Base-by-base conservation (phyloP, 2,797 vertebrate genomes). In the Oryzias sinensis region DNA sequence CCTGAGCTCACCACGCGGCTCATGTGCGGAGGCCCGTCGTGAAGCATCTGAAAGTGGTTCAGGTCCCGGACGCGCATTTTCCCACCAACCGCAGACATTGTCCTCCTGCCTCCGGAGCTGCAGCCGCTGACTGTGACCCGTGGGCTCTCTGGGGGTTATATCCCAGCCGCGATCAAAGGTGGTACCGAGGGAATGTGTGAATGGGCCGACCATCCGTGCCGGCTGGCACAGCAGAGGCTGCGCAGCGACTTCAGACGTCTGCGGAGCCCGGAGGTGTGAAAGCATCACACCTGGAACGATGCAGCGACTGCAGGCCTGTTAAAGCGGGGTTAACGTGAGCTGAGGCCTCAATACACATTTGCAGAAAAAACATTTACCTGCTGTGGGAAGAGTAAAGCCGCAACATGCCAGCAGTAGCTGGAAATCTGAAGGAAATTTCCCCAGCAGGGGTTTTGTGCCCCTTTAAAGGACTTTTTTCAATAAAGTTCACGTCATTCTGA, bases 321-420 rank as follows among this genome's bases (percentile, higher is more conserved):
- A 84, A 79, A 77, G 68, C 17, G 65, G 17, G 53, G 84, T 76
- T 91, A 92, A 93, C 91, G 88, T 87, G 81, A 85, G 87, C 82
- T 78, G 76, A 79, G 60, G 56, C 60, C 63, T 66, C 81, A 93
- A 93, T 93, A 93, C 91, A 92, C 92, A 92, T 90, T 73, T 59
- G 43, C 72, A 87, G 88, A 65, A 81, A 90, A 88, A 91, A 91
- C 87, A 90, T 88, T 86, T 79, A 87, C 61, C 76, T 70, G 78
- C 86, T 86, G 87, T 84, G 81, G 72, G 64, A 80, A 77, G 78
- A 57, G 71, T 72, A 71, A 82, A 72, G 75, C 65, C 44, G 66
- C 88, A 78, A 89, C 71, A 77, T 74, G 78, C 49, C 49, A 14
- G 55, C 59, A 42, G 71, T 49, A 5, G 68, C 74, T 68, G 72